Percentiles rank a stretch among this genome's conserved stretches.
Evolutionary conservation across 2,113 vertebrate species (phyloP).

Genomic region (Hemibagrus wyckioides): DNA sequence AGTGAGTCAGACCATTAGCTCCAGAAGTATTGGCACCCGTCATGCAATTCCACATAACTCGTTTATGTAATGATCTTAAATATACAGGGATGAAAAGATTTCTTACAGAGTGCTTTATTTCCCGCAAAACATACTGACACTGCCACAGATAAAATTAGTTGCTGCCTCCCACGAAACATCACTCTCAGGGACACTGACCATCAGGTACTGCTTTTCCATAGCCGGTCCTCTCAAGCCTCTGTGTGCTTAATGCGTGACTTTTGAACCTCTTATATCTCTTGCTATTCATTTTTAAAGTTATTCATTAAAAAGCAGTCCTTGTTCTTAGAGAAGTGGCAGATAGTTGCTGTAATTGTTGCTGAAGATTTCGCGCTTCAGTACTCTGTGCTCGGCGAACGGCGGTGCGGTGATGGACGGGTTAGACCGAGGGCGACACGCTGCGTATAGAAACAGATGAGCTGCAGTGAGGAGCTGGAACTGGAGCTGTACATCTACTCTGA

Average conservation of each 20-base stretch:
- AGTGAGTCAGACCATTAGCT: slow-evolving; percentile 67
- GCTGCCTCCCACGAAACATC: neutral
- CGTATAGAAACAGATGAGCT: neutral
- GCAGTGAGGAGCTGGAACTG: neutral
- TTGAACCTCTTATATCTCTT: neutral
- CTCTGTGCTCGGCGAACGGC: neutral
- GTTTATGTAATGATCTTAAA: neutral
- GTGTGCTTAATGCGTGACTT: neutral
- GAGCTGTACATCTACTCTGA: neutral
- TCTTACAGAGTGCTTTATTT: neutral
- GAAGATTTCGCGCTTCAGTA: neutral
- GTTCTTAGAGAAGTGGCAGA: neutral
- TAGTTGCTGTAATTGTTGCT: neutral
- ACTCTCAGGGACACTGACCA: neutral
- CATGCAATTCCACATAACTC: neutral
- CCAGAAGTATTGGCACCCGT: neutral
- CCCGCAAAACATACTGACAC: neutral
- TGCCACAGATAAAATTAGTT: neutral
- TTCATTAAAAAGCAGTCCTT: neutral
- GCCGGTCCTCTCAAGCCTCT: neutral
- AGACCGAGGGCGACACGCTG: neutral
- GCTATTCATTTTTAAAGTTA: no score
- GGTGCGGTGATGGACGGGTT: neutral
- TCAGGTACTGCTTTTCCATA: neutral
- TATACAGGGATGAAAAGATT: neutral